Conservation (phyloP, 2,113 vertebrate species). For the Poeciliopsis prolifica region DNA sequence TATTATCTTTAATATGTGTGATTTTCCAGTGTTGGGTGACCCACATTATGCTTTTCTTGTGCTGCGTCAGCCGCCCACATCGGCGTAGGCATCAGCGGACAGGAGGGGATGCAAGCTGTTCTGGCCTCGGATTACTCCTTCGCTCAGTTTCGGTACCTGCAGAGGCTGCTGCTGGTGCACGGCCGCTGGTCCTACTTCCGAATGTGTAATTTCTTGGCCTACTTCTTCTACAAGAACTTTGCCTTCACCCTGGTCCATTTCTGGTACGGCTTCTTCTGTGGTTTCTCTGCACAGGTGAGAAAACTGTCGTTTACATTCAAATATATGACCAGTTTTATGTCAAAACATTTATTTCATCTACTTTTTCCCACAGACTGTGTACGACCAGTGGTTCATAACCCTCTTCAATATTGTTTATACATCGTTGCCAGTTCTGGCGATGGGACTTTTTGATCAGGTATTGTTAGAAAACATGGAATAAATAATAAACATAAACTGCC, state of each 20-base stretch:
- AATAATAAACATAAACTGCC: neutral
- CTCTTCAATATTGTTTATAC: slow-evolving; percentile 88
- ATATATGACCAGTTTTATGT: neutral
- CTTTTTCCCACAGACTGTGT: slow-evolving; percentile 82
- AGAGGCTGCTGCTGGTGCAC: slow-evolving; percentile 82
- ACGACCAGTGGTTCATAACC: slow-evolving; percentile 89
- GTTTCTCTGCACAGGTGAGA: slow-evolving; percentile 84
- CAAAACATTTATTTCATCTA: neutral
- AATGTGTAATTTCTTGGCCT: slow-evolving; percentile 86
- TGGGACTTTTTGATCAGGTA: slow-evolving; percentile 90
- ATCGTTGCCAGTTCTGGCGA: slow-evolving; percentile 85
- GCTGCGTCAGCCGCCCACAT: slow-evolving; percentile 78
- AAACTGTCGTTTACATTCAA: neutral
- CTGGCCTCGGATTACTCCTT: slow-evolving; percentile 86
- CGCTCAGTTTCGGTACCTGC: slow-evolving; percentile 83
- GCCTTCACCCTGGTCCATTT: slow-evolving; percentile 85
- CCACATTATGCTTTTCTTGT: slow-evolving; percentile 9
- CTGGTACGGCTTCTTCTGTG: slow-evolving; percentile 88
- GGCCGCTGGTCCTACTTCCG: slow-evolving; percentile 85
- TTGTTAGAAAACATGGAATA: neutral
- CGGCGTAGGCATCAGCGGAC: slow-evolving; percentile 84
- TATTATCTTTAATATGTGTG: neutral
- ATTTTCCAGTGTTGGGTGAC: neutral
- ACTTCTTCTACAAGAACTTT: slow-evolving; percentile 90
- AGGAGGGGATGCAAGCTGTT: slow-evolving; percentile 84